Base-by-base conservation (phyloP, 2,888 invertebrate genomes). In the Taphrorychus bicolor region DNA sequence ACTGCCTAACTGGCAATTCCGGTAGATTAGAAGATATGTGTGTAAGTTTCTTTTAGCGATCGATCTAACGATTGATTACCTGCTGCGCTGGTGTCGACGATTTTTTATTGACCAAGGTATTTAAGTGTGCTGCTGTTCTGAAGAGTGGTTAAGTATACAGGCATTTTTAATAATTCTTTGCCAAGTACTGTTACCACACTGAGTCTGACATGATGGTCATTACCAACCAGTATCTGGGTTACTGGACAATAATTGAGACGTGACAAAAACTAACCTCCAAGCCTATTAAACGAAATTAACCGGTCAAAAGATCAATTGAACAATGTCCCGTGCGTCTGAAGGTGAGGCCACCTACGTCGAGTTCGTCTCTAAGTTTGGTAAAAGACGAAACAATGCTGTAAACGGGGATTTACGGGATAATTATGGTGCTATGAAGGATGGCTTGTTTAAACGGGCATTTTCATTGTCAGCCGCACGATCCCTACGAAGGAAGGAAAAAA, bases 251-350 rank as follows among this genome's bases (percentile, higher is more conserved):
- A 7, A 32, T 32, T 9, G 11, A 32, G 32, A 11, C 11, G 32
- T 9, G 7, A 32, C 32, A 32, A 32, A 32, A 32, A 45, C 14
- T 45, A 14, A 52, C 52, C 53, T 60, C 42, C n/a, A n/a, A n/a
- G 60, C 52, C 53, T 32, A 53, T 18, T n/a, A n/a, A 60, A 60
- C 42, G 40, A 60, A 51, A 41, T 40, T 49, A 53, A 5, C 23
- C 42, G 62, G 62, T 62, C 62, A 62, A 62, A 62, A 41, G 52
- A 54, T 62, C 52, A 62, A 21, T 56, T 56, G 62, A 62, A 62
- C 62, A 56, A 54, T 54, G 62, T 62, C 62, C 18, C 56, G 56
- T 56, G 54, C 62, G 14, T 17, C n/a, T 18, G 57, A 1, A 23
- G 45, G 53, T 23, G 56, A 40, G 48, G 24, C 62, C 62, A 62